Base-by-base conservation (phyloP, 2,797 vertebrate species). In the Poliocrania exsul region DNA sequence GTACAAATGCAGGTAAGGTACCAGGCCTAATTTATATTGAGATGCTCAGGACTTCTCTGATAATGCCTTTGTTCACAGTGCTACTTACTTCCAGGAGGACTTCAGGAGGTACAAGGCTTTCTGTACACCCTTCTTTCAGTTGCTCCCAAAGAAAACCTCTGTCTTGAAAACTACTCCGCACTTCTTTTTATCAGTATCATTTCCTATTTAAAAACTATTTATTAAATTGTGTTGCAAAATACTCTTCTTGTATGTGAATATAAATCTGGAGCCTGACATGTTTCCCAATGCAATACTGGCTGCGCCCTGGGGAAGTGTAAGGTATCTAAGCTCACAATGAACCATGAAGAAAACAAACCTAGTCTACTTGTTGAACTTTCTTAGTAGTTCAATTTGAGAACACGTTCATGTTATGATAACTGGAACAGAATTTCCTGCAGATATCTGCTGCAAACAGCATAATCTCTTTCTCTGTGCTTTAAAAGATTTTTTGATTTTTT, bases 171-270 rank as follows among this genome's bases (percentile, higher is more conserved):
- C 7, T 19, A 42, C 10, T 10, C 31, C 17, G 17, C 6, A 8
- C n/a, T 66, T 70, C 11, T 61, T 85, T 86, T 86, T 84, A 72
- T 93, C 81, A 46, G 79, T 47, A 47, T 70, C 60, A 26, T 70
- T 93, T 81, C 14, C 67, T 90, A 11, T 90, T 96, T 79, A 54
- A 92, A 82, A 93, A 29, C 16, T 46, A 10, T 53, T 95, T 88
- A 67, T 90, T 82, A 57, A 72, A 64, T 77, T 61, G 40, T 89
- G 50, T 70, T 90, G 57, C 50, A 92, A 81, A 91, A 81, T 25
- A n/a, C 54, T 66, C 31, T 88, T 57, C 83, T 67, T 86, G 49
- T 70, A 21, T 66, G 79, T 88, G 77, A 73, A 90, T 70, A 96
- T 91, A 58, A 86, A 69, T 60, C 46, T 84, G 70, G 51, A 91